Conservation (phyloP, 2,113 vertebrate genomes). For the Chaetodon trifascialis region DNA sequence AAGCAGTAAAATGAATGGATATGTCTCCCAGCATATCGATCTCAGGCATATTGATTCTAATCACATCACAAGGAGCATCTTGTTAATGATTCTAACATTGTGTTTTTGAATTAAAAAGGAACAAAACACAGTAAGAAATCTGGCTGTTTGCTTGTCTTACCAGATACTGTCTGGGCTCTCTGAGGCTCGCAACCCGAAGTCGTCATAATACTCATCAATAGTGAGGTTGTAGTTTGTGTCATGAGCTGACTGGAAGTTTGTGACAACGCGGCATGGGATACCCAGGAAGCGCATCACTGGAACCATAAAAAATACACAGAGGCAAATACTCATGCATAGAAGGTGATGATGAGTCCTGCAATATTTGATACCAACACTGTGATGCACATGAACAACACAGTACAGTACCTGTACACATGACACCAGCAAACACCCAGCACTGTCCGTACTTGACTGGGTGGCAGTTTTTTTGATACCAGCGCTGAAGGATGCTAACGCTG, state of each 20-base stretch:
- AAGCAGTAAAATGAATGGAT: no score
- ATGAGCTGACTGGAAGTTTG: slow-evolving; percentile 13
- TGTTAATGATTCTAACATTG: no score
- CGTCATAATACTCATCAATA: not conserved
- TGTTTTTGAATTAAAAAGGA: no score
- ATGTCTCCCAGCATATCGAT: no score
- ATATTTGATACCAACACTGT: not conserved
- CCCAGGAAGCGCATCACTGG: slow-evolving; percentile 18
- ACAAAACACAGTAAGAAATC: no score
- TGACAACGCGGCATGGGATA: slow-evolving; percentile 20
- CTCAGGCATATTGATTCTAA: no score
- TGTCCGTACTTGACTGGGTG: slow-evolving; percentile 88
- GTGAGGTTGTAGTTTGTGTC: slow-evolving; percentile 14
- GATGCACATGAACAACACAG: not conserved
- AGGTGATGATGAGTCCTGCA: no score
- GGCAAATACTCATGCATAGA: not conserved
- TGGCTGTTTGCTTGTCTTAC: not conserved
- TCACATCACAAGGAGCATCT: no score
- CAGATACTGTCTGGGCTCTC: not conserved
- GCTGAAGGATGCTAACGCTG: slow-evolving; percentile 86
- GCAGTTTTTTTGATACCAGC: slow-evolving; percentile 82
- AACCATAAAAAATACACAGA: not conserved
- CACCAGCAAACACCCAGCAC: slow-evolving; percentile 93
- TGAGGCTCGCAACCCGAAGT: not conserved
- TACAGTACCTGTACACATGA: slow-evolving; percentile 87